phyloP scores from a whole-genome alignment of 53 echinoderm and acorn worm species.

The Apostichopus leukothele region DNA sequence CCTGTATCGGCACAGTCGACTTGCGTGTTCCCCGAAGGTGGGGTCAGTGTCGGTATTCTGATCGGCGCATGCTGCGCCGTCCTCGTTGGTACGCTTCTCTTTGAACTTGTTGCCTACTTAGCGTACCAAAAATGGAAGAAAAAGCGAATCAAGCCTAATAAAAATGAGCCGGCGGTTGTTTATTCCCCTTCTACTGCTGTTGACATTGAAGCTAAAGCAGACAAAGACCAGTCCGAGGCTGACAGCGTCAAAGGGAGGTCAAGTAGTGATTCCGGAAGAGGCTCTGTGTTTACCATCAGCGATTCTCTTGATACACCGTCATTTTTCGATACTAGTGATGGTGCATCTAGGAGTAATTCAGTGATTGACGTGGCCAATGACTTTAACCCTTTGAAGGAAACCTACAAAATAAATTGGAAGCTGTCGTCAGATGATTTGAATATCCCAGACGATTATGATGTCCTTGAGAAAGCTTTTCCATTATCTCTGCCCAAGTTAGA shows the following conservation, averaged over 20 bases:
- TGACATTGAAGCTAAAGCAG: slow-evolving; percentile 19
- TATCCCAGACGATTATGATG: slow-evolving; percentile 20
- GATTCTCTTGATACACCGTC: neutral
- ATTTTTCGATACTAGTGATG: slow-evolving; percentile 12
- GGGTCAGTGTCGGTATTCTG: slow-evolving; percentile 67
- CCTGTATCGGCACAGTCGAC: slow-evolving; percentile 55
- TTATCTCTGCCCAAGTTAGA: slow-evolving; percentile 37
- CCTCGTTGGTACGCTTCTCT: slow-evolving; percentile 64
- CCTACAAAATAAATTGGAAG: slow-evolving; percentile 40
- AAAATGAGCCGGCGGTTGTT: neutral
- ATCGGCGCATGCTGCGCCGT: slow-evolving; percentile 73
- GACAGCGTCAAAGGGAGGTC: neutral
- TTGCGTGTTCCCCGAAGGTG: slow-evolving; percentile 51
- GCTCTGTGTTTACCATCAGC: slow-evolving; percentile 29
- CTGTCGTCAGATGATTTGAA: neutral
- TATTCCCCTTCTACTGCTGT: slow-evolving; percentile 19
- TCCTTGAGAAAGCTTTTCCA: slow-evolving; percentile 46
- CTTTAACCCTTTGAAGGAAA: slow-evolving; percentile 18
- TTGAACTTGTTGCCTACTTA: slow-evolving; percentile 69
- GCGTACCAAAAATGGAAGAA: slow-evolving; percentile 76
- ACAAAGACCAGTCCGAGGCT: neutral
- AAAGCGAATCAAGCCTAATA: slow-evolving; percentile 27
- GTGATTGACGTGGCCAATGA: slow-evolving; percentile 33
- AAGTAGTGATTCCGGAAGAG: neutral
- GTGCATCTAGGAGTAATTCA: slow-evolving; percentile 1